Base-by-base conservation (phyloP, 2,888 invertebrate genomes). In the Watsonalla binaria region DNA sequence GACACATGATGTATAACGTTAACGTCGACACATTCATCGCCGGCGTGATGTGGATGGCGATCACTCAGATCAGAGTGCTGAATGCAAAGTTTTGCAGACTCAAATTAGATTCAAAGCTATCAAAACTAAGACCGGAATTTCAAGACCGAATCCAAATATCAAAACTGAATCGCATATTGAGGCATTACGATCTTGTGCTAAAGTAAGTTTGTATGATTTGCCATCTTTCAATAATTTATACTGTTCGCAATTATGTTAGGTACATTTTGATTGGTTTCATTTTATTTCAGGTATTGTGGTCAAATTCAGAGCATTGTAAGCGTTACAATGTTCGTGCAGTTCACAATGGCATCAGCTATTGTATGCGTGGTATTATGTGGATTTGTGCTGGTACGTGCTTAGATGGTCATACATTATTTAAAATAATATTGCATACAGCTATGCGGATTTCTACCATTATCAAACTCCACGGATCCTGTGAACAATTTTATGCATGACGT, bases 1-100 rank as follows among this genome's bases (percentile, higher is more conserved):
- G 73, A 0, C 86, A 88, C 52, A 83, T 88, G 88, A 75, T 68
- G 51, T 86, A 82, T 52, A 85, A 85, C 55, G 66, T 80, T 0
- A 80, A 74, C 45, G 65, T 78, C 6, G 88, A 88, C 64, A 62
- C 80, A 0, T 76, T 88, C 51, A 77, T 81, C 11, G 72, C 76
- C 54, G 88, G 89, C 0, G 53, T 87, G 6, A 58, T 88, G 24
- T 45, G 75, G 0, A 66, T 78, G 58, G 74, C 77, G 11, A 70
- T 84, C 52, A 66, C 59, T 6, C 86, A 87, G 52, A 58, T 86
- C 8, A 76, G 71, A 58, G 55, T 82, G 5, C 53, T 88, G 0
- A 76, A 80, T 42, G 56, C 63, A n/a, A 76, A 82, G 46, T 61
- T 88, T 5, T 61, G 54, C 8, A 72, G 68, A 51, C 61, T 86